These are phyloP conservation scores for Nomada fabriciana DNA, from an alignment of 2,888 invertebrate genomes.

Conservation along the genomic window DNA sequence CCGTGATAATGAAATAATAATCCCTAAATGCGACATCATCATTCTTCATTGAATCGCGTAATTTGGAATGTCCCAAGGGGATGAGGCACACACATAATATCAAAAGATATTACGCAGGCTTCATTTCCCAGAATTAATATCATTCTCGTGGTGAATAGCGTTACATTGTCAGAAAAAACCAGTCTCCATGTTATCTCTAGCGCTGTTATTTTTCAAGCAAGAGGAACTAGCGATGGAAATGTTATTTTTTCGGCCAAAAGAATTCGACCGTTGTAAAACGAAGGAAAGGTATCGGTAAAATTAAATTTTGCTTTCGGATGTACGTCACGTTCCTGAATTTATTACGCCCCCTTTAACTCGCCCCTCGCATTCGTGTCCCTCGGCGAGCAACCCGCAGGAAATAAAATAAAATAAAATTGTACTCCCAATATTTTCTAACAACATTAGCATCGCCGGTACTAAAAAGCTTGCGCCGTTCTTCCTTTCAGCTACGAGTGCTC, in stretches of 20 bases:
- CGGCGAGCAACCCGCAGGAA: background rate
- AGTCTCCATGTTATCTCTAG: background rate
- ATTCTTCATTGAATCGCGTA: background rate
- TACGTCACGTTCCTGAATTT: background rate
- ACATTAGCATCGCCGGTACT: slow-evolving; percentile 13
- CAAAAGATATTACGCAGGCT: background rate
- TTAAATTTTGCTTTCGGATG: background rate
- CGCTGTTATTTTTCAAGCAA: too few relatives aligned
- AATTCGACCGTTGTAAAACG: too few relatives aligned
- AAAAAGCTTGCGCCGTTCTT: background rate
- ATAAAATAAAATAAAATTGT: slow-evolving; percentile 5
- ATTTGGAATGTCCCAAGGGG: slow-evolving; percentile 3
- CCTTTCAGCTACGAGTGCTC: background rate
- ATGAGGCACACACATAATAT: slow-evolving; percentile 10
- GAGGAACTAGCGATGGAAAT: too few relatives aligned
- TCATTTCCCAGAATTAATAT: background rate
- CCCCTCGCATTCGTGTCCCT: too few relatives aligned
- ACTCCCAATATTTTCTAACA: background rate
- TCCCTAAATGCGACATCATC: too few relatives aligned
- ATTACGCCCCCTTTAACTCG: background rate
- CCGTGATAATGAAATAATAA: too few relatives aligned
- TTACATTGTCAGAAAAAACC: background rate
- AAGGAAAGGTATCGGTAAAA: background rate
- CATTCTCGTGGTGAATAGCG: background rate
- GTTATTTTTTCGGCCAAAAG: background rate